A percentile compares a stretch with the other conserved stretches of the same genome.
Evolutionary conservation across 2,113 vertebrate species (phyloP).

Genomic region (Rana temporaria): DNA sequence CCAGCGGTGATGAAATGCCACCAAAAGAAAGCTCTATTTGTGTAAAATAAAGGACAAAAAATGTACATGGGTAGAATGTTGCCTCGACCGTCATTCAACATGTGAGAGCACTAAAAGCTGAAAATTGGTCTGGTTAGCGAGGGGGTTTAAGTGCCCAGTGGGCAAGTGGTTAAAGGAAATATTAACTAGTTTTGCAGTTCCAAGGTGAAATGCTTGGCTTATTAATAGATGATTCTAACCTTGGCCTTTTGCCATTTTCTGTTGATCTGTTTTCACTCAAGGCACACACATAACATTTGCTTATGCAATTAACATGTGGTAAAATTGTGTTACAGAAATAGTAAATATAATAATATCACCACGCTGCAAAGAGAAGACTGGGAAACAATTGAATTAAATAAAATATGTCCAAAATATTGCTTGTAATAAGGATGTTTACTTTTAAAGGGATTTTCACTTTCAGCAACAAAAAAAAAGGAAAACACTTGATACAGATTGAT

Average conservation of each 20-base stretch:
- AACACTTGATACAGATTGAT: no score
- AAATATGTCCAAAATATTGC: background rate
- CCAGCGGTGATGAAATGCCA: no score
- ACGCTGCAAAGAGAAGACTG: background rate
- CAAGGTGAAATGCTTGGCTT: background rate
- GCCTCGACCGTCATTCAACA: no score
- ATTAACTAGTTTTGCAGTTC: no score
- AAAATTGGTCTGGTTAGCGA: no score
- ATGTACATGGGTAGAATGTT: no score
- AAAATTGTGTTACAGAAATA: conserved; percentile 32
- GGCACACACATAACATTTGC: background rate
- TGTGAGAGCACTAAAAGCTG: no score
- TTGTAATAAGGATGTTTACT: background rate
- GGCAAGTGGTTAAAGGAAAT: no score
- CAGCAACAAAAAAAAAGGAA: no score
- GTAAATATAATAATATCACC: conserved; percentile 12
- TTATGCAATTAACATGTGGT: conserved; percentile 15
- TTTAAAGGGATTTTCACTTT: background rate
- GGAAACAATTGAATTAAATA: background rate
- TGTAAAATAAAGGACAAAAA: no score
- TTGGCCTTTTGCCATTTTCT: conserved; percentile 8
- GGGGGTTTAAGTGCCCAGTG: no score
- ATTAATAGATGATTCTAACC: background rate
- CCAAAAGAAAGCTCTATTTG: no score
- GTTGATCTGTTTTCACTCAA: conserved; percentile 44